Conservation (phyloP, 1,140 invertebrate species). For the Whitmania pigra region DNA sequence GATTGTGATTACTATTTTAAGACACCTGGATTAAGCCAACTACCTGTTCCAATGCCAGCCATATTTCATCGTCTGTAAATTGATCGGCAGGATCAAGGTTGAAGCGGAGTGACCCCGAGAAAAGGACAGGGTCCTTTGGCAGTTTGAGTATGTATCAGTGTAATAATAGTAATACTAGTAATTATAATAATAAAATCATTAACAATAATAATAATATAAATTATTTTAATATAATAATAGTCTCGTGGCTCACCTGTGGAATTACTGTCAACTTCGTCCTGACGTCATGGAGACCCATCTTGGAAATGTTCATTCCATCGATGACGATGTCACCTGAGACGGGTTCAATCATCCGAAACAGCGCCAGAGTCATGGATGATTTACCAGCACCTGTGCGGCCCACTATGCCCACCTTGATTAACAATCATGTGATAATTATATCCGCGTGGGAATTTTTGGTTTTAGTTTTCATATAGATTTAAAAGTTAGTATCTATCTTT, state of each 20-base stretch:
- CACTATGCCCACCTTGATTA: conserved; percentile 46
- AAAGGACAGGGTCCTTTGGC: conserved; percentile 34
- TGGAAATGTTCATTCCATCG: conserved; percentile 72
- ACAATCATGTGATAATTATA: background rate
- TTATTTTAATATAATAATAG: background rate
- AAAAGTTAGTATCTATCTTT: background rate
- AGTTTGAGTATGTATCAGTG: background rate
- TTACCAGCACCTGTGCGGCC: conserved; percentile 51
- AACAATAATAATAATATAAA: too few relatives aligned
- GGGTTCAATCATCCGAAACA: conserved; percentile 49
- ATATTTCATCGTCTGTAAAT: conserved; percentile 32
- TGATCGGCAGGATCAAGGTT: conserved; percentile 35
- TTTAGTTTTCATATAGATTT: background rate
- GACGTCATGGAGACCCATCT: conserved; percentile 74
- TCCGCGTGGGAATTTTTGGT: background rate
- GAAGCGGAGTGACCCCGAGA: conserved; percentile 31
- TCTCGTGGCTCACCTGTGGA: conserved; percentile 50
- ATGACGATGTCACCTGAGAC: conserved; percentile 72
- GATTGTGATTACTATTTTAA: too few relatives aligned
- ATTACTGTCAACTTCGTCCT: conserved; percentile 74
- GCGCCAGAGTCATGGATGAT: conserved; percentile 45
- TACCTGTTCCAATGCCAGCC: conserved; percentile 31
- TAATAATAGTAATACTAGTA: too few relatives aligned
- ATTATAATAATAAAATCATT: too few relatives aligned
- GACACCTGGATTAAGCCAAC: background rate